Evolutionary conservation across 30 jellyfish, hydroid and myxozoan species (phyloP).

Genomic region (Clytia hemisphaerica): DNA sequence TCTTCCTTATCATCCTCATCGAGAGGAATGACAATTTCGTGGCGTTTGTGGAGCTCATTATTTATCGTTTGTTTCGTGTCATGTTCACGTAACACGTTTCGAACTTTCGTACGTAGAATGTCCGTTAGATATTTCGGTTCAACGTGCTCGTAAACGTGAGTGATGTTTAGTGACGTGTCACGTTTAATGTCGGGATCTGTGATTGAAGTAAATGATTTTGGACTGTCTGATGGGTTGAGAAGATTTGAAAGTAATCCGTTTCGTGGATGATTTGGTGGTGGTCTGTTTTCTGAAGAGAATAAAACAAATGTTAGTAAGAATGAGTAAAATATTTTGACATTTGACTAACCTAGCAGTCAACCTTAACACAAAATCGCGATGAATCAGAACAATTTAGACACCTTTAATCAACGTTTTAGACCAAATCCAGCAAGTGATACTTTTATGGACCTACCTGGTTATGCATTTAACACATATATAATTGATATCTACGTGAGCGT

Average conservation of each 20-base stretch:
- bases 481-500: too few relatives aligned
- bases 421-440: too few relatives aligned
- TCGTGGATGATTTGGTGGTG: constrained; percentile 22
- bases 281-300: too few relatives aligned
- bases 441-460: too few relatives aligned
- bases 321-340: too few relatives aligned
- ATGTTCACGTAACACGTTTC: neutral
- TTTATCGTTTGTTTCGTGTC: neutral
- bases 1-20: neutral
- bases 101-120: neutral
- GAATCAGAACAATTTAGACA: too few relatives aligned
- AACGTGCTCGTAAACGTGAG: neutral
- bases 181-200: constrained; percentile 6
- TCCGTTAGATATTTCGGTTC: neutral
- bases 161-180: constrained; percentile 6
- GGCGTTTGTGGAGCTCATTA: neutral
- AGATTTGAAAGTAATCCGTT: neutral
- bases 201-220: constrained; percentile 3
- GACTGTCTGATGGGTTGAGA: neutral
- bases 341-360: too few relatives aligned
- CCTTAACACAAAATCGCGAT: too few relatives aligned
- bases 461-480: too few relatives aligned
- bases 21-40: neutral
- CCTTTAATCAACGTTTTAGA: too few relatives aligned
- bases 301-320: too few relatives aligned